phyloP scores from a whole-genome alignment of 2,888 invertebrate species.

The Cheilosia variabilis region DNA sequence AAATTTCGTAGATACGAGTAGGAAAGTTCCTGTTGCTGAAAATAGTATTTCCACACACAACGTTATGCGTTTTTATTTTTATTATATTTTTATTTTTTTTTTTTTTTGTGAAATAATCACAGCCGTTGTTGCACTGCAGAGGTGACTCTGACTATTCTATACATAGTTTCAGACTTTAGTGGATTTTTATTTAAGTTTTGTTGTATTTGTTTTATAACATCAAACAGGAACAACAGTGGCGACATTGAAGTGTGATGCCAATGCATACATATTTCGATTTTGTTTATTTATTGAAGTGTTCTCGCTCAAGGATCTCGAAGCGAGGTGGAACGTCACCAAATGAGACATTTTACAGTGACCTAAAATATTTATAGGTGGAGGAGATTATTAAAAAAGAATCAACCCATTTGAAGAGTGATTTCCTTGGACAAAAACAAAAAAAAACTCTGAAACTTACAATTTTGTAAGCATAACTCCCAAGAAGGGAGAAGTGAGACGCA shows the following conservation, averaged over 20 bases:
- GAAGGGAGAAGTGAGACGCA: too few species aligned
- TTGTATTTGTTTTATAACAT: background rate
- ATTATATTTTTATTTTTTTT: background rate
- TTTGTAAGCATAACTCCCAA: too few species aligned
- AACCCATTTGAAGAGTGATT: too few species aligned
- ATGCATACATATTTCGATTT: conserved; percentile 11
- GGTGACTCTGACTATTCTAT: conserved; percentile 1
- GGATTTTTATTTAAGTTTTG: background rate
- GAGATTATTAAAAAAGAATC: background rate
- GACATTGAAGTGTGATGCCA: conserved; percentile 38
- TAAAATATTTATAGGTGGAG: background rate
- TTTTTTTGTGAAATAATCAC: conserved; percentile 4
- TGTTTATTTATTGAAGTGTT: conserved; percentile 14
- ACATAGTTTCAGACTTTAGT: background rate
- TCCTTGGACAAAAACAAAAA: too few species aligned
- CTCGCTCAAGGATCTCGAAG: background rate
- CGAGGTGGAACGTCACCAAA: background rate
- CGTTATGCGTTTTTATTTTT: background rate
- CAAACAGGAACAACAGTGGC: conserved; percentile 8
- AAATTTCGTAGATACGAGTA: conserved; percentile 28
- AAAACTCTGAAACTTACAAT: too few species aligned
- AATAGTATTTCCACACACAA: conserved; percentile 35
- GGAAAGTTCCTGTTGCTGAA: conserved; percentile 36
- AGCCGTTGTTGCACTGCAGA: background rate
- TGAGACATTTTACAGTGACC: background rate